Conservation (phyloP, 2,888 invertebrate genomes). For the Adineta ricciae region DNA sequence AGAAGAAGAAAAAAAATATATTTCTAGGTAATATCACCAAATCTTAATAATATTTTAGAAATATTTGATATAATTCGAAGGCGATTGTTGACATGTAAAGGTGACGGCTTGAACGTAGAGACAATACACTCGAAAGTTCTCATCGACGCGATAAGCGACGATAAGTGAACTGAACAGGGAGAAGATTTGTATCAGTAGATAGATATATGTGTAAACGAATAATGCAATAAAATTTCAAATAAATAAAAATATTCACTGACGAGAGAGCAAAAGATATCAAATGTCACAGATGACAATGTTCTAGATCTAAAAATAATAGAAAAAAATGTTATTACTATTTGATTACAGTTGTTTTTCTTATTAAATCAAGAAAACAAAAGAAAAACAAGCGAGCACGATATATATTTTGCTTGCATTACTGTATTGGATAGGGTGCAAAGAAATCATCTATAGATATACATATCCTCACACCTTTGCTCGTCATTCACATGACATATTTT, state of each 20-base stretch:
- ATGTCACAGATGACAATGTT: neutral
- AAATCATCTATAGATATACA: neutral
- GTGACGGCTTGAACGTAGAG: neutral
- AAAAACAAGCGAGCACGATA: neutral
- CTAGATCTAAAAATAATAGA: neutral
- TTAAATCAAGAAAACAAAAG: neutral
- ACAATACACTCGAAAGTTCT: neutral
- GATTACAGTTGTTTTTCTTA: neutral
- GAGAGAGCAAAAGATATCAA: neutral
- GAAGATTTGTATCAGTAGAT: neutral
- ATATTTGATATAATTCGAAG: constrained; percentile 10
- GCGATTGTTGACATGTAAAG: neutral
- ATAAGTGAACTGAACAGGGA: neutral
- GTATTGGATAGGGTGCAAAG: neutral
- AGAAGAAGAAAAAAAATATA: neutral
- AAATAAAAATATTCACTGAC: neutral
- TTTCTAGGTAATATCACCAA: constrained; percentile 15
- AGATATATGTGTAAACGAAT: no score
- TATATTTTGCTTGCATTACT: neutral
- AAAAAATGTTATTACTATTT: neutral
- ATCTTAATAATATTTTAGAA: constrained; percentile 19
- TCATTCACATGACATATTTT: neutral
- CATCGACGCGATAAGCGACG: neutral
- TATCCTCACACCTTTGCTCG: neutral
- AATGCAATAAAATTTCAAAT: no score